Conservation (phyloP, 2,797 vertebrate genomes). For the Phyllotis vaccarum region DNA sequence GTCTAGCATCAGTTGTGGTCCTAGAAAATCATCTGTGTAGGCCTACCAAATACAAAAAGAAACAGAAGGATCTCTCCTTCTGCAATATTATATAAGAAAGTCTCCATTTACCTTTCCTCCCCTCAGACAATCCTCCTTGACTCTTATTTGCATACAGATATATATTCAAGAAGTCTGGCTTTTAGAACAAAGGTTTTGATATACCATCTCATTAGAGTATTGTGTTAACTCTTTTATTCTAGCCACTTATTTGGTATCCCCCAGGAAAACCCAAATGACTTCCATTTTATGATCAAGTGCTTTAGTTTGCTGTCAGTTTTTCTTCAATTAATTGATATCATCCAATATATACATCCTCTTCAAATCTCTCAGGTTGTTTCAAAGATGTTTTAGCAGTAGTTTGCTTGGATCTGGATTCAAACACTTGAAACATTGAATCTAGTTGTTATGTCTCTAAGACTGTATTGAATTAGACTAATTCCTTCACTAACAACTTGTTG, state of each 20-base stretch:
- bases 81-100: background rate
- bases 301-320: slow-evolving; percentile 20
- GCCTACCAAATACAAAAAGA: background rate
- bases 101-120: background rate
- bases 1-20: slow-evolving; percentile 8
- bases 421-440: background rate
- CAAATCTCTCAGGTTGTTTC: slow-evolving; percentile 1
- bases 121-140: background rate
- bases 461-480: background rate
- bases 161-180: background rate
- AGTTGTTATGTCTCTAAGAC: background rate
- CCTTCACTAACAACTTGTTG: background rate
- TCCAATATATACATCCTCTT: background rate
- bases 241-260: background rate
- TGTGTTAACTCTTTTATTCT: slow-evolving; percentile 6
- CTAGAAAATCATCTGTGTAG: background rate
- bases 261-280: slow-evolving; percentile 41
- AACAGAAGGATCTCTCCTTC: background rate
- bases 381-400: background rate
- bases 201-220: background rate
- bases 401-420: slow-evolving; percentile 7
- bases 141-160: background rate
- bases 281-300: background rate
- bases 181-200: slow-evolving; percentile 34
- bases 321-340: background rate